These are phyloP conservation scores for Metopolophium dirhodum DNA, from an alignment of 1,140 invertebrate species.

Conservation along the genomic window DNA sequence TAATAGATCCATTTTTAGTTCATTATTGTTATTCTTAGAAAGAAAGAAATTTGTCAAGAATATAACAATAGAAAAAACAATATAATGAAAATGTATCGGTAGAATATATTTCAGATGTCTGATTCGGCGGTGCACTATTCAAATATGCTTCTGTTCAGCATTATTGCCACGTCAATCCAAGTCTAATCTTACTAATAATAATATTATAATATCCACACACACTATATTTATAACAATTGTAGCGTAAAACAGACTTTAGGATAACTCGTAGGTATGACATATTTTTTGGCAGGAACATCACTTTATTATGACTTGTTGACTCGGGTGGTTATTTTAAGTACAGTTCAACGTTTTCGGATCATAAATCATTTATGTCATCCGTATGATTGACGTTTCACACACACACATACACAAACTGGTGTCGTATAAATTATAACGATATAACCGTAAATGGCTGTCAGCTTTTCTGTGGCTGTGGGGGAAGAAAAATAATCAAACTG, in stretches of 20 bases:
- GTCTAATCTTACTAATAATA: no score
- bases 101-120: neutral
- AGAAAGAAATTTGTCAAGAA: no score
- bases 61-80: no score
- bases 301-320: neutral
- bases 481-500: constrained; percentile 44
- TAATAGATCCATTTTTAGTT: no score
- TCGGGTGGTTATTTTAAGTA: neutral
- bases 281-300: neutral
- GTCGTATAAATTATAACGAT: neutral
- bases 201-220: neutral
- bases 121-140: neutral
- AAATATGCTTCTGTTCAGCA: neutral
- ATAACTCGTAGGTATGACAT: neutral
- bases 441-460: constrained; percentile 34
- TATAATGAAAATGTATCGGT: neutral
- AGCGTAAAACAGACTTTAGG: neutral
- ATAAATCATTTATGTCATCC: constrained; percentile 36
- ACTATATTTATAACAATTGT: neutral
- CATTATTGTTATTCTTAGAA: no score
- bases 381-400: constrained; percentile 39
- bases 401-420: neutral
- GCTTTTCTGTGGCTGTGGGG: neutral
- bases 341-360: neutral
- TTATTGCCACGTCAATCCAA: neutral